Conservation (phyloP, 2,113 vertebrate genomes). For the Seriola dumerili region DNA sequence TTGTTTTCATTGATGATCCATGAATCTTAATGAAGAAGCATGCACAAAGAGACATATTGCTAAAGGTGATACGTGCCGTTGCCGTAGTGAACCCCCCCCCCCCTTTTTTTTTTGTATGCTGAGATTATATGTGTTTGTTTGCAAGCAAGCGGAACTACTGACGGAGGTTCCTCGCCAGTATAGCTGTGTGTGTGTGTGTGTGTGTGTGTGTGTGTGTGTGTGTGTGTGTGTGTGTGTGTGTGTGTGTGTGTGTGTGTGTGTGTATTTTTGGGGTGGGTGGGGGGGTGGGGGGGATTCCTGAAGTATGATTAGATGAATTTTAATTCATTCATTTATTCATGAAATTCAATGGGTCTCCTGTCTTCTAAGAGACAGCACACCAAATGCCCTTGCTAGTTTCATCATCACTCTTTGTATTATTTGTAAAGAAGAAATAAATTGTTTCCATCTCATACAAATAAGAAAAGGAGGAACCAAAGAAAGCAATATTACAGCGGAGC, state of each 20-base stretch:
- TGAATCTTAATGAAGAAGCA: slow-evolving; percentile 78
- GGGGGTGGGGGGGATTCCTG: slow-evolving; percentile 64
- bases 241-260: slow-evolving; percentile 17
- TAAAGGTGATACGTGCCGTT: slow-evolving; percentile 76
- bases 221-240: slow-evolving; percentile 16
- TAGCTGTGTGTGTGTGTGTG: slow-evolving; percentile 12
- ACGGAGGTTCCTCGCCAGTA: slow-evolving; percentile 66
- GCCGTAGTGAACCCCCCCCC: slow-evolving; percentile 66
- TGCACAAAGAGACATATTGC: slow-evolving; percentile 71
- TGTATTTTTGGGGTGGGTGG: slow-evolving; percentile 13
- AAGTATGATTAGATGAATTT: slow-evolving; percentile 84
- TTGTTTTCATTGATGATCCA: slow-evolving; percentile 79
- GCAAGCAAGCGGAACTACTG: slow-evolving; percentile 68
- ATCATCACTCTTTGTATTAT: slow-evolving; percentile 80
- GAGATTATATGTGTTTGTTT: slow-evolving; percentile 80
- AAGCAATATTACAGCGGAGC: slow-evolving; percentile 66
- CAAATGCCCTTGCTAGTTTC: slow-evolving; percentile 79
- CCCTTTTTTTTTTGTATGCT: slow-evolving; percentile 51
- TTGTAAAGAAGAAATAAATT: slow-evolving; percentile 82
- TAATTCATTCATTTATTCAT: slow-evolving; percentile 86
- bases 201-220: slow-evolving; percentile 17
- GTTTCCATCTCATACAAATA: slow-evolving; percentile 71
- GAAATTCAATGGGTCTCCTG: slow-evolving; percentile 79
- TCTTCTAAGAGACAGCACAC: slow-evolving; percentile 76
- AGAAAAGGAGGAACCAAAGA: slow-evolving; percentile 71